Conservation (phyloP, 2,113 vertebrate genomes). For the Anolis carolinensis region DNA sequence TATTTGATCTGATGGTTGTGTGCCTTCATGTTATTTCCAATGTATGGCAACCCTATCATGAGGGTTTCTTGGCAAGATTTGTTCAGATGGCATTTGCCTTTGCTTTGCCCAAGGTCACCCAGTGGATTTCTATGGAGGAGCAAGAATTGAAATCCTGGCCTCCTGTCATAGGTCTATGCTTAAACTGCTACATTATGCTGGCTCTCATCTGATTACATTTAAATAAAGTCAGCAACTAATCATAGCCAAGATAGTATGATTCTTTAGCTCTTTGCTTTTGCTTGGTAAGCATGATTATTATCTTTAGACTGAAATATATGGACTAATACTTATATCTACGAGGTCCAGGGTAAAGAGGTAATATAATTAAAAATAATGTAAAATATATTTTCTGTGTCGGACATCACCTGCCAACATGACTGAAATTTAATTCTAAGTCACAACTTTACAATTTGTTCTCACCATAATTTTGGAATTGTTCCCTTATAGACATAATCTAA, state of each 20-base stretch:
- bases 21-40: no score
- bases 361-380: neutral
- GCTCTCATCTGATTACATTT: constrained; percentile 1
- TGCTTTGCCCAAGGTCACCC: no score
- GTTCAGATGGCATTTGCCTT: no score
- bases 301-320: constrained; percentile 39
- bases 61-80: no score
- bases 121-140: no score
- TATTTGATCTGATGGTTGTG: no score
- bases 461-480: neutral
- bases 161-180: no score
- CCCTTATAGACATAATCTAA: neutral
- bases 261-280: constrained; percentile 31
- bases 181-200: no score
- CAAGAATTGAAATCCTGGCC: no score
- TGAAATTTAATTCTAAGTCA: constrained; percentile 1
- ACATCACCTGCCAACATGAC: neutral
- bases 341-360: neutral
- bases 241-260: constrained; percentile 42
- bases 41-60: no score
- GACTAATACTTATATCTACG: constrained; percentile 8
- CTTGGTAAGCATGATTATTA: constrained; percentile 55
- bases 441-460: neutral
- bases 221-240: constrained; percentile 36
- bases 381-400: constrained; percentile 1